A percentile compares a stretch with the other conserved stretches of the same genome.
These are phyloP conservation scores for Callospermophilus lateralis DNA, from an alignment of 2,113 vertebrate genomes.

Conservation along the genomic window DNA sequence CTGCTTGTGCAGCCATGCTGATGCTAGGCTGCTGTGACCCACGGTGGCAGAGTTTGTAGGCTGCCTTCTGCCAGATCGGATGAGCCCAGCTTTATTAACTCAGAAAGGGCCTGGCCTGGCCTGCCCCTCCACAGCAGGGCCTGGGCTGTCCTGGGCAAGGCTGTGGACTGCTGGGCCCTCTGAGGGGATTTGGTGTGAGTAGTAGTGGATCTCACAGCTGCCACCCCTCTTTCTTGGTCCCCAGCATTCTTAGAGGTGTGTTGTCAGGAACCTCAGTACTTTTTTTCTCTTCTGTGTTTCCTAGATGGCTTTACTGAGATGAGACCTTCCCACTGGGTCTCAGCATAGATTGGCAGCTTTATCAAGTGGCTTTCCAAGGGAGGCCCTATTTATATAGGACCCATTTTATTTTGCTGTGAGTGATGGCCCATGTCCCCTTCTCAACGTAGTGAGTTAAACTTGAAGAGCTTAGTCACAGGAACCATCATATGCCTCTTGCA, in stretches of 20 bases:
- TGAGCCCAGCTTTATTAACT: not conserved
- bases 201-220: not conserved
- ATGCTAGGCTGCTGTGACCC: not conserved
- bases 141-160: not conserved
- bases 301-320: not conserved
- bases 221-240: too few species aligned
- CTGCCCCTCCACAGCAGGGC: accelerated
- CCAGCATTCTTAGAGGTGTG: not conserved
- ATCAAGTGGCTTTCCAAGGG: not conserved
- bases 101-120: not conserved
- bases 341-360: too few species aligned
- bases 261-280: not conserved
- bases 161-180: not conserved
- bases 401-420: not conserved
- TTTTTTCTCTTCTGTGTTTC: not conserved
- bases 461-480: not conserved
- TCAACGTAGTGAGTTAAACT: not conserved
- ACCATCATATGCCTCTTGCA: too few species aligned
- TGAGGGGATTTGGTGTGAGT: not conserved
- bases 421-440: not conserved
- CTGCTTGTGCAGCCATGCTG: not conserved
- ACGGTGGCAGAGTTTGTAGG: not conserved
- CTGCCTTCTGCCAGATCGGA: too few species aligned
- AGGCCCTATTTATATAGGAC: not conserved
- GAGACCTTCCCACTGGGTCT: not conserved